These are phyloP conservation scores for Amphimallon solstitiale DNA, from an alignment of 2,888 invertebrate genomes.

Conservation along the genomic window DNA sequence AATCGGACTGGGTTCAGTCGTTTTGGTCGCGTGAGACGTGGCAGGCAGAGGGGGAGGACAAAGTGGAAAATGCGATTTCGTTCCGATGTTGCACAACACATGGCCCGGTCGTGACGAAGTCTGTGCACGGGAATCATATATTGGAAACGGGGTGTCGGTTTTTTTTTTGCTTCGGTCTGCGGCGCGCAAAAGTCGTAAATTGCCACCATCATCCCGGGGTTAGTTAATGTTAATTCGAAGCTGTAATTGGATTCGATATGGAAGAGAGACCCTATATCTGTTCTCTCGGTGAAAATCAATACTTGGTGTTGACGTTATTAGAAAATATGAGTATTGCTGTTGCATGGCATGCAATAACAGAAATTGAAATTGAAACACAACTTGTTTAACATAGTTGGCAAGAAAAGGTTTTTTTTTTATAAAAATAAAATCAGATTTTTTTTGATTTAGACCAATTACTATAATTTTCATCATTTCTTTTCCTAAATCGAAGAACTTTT, in stretches of 20 bases:
- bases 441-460: too few relatives aligned
- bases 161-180: neutral
- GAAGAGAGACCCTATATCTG: slow-evolving; percentile 16
- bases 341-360: too few relatives aligned
- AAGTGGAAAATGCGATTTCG: slow-evolving; percentile 29
- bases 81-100: slow-evolving; percentile 30
- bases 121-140: neutral
- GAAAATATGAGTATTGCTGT: slow-evolving; percentile 14
- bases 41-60: neutral
- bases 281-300: slow-evolving; percentile 23
- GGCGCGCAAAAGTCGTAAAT: slow-evolving; percentile 30
- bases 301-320: slow-evolving; percentile 12
- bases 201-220: slow-evolving; percentile 30
- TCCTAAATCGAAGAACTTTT: too few relatives aligned
- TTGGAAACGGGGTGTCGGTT: slow-evolving; percentile 23
- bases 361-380: too few relatives aligned
- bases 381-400: too few relatives aligned
- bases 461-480: too few relatives aligned
- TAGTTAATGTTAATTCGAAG: slow-evolving; percentile 33
- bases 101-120: slow-evolving; percentile 14
- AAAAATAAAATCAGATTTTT: too few relatives aligned
- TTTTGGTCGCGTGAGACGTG: neutral
- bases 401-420: too few relatives aligned
- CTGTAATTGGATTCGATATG: slow-evolving; percentile 28
- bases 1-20: slow-evolving; percentile 2